Base-by-base conservation (phyloP, 1,140 invertebrate species). In the Drosophila nigromelanica region DNA sequence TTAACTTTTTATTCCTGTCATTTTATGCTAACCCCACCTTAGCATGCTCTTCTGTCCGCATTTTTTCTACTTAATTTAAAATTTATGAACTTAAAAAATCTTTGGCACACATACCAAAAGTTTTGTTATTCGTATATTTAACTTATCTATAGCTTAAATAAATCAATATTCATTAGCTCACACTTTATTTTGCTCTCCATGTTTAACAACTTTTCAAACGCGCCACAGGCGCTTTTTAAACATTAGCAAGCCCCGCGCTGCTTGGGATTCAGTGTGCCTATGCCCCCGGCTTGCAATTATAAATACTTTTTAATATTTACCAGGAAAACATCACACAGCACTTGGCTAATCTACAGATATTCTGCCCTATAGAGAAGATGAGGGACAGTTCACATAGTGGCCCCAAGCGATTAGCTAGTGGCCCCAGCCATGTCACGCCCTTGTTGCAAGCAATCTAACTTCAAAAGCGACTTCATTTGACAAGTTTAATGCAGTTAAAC, bases 401-500 rank as follows among this genome's bases (percentile, higher is more conserved):
- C 80, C 64, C 60, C 21, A 51, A 47, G 67, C 58, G 33, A 24
- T 15, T 61, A 37, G 30, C 10, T 59, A 39, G 54, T 30, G 21
- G 66, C 48, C 55, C 55, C n/a, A 35, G 50, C 30, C 42, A 51
- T 51, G 62, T 40, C 58, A 60, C 48, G 54, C 58, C 71, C 71
- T 63, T 47, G 42, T 64, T 77, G 67, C 51, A 47, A 51, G 72
- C 79, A 82, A 87, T 87, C 83, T 79, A 82, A 87, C 75, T 89
- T 87, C 78, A 59, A 70, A 75, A 66, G 72, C 71, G 68, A 87
- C 82, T 87, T 87, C 68, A 87, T 82, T 82, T 89, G 83, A 87
- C 76, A 87, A 87, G 68, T 87, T 87, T 89, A 87, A 87, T 87
- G 68, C 64, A 82, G 82, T 87, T 73, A 58, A 78, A 59, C 78